Base-by-base conservation (phyloP, 2,113 vertebrate genomes). In the Tychaedon coryphoeus region DNA sequence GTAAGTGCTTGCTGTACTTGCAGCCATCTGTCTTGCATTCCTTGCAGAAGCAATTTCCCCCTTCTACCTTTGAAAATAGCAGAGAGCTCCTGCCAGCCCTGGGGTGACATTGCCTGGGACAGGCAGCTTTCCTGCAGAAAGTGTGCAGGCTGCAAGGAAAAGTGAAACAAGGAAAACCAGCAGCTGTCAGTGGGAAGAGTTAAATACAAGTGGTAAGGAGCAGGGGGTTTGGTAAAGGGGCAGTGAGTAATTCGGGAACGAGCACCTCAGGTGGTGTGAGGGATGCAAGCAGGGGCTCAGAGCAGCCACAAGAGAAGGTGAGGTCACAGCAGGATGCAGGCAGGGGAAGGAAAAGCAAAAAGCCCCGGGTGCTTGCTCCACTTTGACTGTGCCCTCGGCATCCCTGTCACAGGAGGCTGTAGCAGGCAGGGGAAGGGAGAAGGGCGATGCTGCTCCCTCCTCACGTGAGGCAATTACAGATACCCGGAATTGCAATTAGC, bases 21-120 rank as follows among this genome's bases (percentile, higher is more conserved):
- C 28, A 80, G 82, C 82, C 85, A 86, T 95, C 79, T 90, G 94
- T 94, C 91, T 94, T 76, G 15, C 0, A 0, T 64, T 82, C 83
- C 72, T 64, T 50, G 29, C 80, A 94, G 71, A 83, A 86, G 67
- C 75, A 92, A 90, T 94, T 86, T 86, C 82, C 85, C 26, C 42
- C 8, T 67, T 53, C 78, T 54, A 20, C 64, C 67, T 94, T 28
- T 43, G 72, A 31, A 86, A 92, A 73, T 0, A 14, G 45, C 29
- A 50, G 51, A 38, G 75, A 93, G 50, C 31, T 88, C 72, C 43
- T 66, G 58, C 50, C 67, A 90, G 34, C 33, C 18, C 8, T 8
- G 29, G 54, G 75, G 67, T 96, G 90, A 91, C 92, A 70, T 73
- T 88, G 10, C 23, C 28, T 33, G 70, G 40, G 45, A 31, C 33